Conservation (phyloP, 53 echinoderm and acorn worm genomes). For the Apostichopus leukothele region DNA sequence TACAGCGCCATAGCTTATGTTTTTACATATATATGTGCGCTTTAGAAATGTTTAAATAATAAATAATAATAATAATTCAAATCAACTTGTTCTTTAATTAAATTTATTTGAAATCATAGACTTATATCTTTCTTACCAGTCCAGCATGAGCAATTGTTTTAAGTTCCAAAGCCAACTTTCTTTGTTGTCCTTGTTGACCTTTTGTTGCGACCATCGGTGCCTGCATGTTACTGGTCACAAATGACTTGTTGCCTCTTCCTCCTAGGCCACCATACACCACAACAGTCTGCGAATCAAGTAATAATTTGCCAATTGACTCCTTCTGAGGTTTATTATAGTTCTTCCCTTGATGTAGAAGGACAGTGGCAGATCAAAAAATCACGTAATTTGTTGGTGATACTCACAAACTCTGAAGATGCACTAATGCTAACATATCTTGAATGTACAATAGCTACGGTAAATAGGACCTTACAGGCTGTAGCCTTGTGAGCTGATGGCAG, state of each 20-base stretch:
- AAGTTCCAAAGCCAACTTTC: slow-evolving; percentile 66
- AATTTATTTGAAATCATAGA: neutral
- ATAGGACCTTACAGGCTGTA: too few relatives aligned
- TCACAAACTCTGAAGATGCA: too few relatives aligned
- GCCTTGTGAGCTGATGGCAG: too few relatives aligned
- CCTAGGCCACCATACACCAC: slow-evolving; percentile 78
- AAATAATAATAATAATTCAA: too few relatives aligned
- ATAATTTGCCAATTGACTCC: neutral
- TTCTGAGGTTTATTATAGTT: too few relatives aligned
- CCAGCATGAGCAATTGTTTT: slow-evolving; percentile 91
- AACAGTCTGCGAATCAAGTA: slow-evolving; percentile 51
- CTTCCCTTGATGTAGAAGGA: too few relatives aligned
- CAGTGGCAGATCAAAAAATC: too few relatives aligned
- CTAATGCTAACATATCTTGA: neutral
- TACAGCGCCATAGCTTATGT: too few relatives aligned
- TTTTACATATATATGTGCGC: too few relatives aligned
- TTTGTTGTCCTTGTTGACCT: slow-evolving; percentile 70
- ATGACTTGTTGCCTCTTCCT: slow-evolving; percentile 78
- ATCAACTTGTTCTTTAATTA: neutral
- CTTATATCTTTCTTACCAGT: slow-evolving; percentile 57
- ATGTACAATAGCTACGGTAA: too few relatives aligned
- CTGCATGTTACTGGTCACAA: slow-evolving; percentile 67
- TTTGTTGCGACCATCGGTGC: slow-evolving; percentile 78
- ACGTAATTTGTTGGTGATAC: too few relatives aligned
- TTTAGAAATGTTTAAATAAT: too few relatives aligned